These are phyloP conservation scores for Poeciliopsis occidentalis DNA, from an alignment of 2,113 vertebrate genomes.

Conservation along the genomic window DNA sequence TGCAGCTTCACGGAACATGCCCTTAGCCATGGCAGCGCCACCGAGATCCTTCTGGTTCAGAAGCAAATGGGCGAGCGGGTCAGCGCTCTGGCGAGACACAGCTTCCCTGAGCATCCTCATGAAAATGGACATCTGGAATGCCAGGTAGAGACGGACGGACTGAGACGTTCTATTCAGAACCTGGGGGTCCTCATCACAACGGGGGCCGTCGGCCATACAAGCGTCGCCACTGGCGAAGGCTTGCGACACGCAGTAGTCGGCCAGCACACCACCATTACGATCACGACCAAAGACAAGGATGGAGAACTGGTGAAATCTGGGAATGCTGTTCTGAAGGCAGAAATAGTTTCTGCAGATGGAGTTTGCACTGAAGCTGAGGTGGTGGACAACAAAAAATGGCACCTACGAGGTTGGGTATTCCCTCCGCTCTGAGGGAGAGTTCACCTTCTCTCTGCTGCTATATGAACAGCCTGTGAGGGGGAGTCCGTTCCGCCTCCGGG, in stretches of 20 bases:
- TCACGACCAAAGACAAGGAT: slow-evolving; percentile 95
- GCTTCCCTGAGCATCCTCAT: slow-evolving; percentile 89
- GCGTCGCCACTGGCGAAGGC: slow-evolving; percentile 93
- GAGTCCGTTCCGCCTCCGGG: slow-evolving; percentile 89
- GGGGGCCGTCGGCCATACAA: slow-evolving; percentile 88
- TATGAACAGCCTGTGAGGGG: slow-evolving; percentile 91
- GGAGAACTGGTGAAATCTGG: slow-evolving; percentile 91
- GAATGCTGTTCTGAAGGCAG: slow-evolving; percentile 85
- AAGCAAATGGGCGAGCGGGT: slow-evolving; percentile 97
- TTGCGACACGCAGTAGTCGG: slow-evolving; percentile 91
- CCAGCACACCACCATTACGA: slow-evolving; percentile 88
- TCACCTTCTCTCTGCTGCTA: slow-evolving; percentile 86
- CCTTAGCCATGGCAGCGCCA: slow-evolving; percentile 89
- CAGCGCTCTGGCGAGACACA: slow-evolving; percentile 84
- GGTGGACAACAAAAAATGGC: slow-evolving; percentile 93
- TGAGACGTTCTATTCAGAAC: slow-evolving; percentile 93
- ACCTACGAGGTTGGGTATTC: slow-evolving; percentile 96
- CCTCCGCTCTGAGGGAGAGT: slow-evolving; percentile 87
- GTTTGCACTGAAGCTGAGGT: slow-evolving; percentile 82
- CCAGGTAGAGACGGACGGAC: slow-evolving; percentile 89
- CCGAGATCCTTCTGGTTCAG: slow-evolving; percentile 90
- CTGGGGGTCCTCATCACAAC: slow-evolving; percentile 92
- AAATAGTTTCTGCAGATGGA: slow-evolving; percentile 83
- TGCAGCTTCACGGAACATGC: slow-evolving; percentile 95
- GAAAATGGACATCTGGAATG: slow-evolving; percentile 93